Evolutionary conservation across 35 echinoderm and acorn worm species (phyloP), one percentile per base, ranked within the genome.

Genomic region (Holothuria glaberrima): DNA sequence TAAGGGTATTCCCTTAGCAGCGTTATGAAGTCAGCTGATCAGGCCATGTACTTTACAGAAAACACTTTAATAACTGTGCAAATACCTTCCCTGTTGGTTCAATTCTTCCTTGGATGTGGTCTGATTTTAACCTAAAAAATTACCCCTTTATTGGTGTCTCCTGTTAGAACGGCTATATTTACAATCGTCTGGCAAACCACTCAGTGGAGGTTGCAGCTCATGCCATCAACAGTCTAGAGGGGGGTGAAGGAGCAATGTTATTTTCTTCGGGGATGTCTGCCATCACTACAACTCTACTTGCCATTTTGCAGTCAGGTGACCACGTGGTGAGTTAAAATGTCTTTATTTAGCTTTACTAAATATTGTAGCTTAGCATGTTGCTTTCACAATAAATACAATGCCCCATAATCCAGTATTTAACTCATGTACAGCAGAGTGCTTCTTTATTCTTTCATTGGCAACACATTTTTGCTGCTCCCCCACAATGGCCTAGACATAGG

Each of bases 211-310:
- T 88, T 26, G 91, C 93, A 16, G 86, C 95, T n/a, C 90, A 98
- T 70, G 93, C 87, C 25, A 91, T 98, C 80, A 98, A 98, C 79
- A 82, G 46, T 33, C 62, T 98, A 3, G 95, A 98, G 82, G 95
- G 95, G 6, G 95, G 95, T 46, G 85, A 88, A 45, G 95, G 95
- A 18, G 90, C 89, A 9, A 48, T 89, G 27, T 41, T 98, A 18
- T 98, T 90, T 48, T 80, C 95, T n/a, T 86, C 93, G 10, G 95
- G 95, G 5, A 98, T 98, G 95, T 67, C 90, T 20, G 95, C 95
- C 35, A 98, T 98, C 30, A 92, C 93, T 27, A 98, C 93, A 22
- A 92, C 90, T n/a, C 48, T 98, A 34, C 87, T 98, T 54, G 83
- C 90, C 20, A 27, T 94, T 25, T 75, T 98, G 25, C 61, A 94